Evolutionary conservation across 2,797 vertebrate genomes (phyloP).

Genomic region (Takifugu rubripes): DNA sequence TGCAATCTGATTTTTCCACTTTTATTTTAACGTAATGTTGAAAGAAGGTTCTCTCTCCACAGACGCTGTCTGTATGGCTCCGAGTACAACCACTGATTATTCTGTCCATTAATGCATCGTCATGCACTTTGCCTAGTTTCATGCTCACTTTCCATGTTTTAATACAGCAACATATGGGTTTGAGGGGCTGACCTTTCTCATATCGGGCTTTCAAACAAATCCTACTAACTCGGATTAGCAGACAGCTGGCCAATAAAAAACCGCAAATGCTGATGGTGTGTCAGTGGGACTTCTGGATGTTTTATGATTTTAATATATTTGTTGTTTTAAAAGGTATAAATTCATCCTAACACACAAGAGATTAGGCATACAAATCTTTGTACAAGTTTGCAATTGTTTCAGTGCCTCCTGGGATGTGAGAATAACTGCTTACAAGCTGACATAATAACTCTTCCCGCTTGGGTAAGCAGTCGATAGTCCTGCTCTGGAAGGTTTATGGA

Average conservation of each 20-base stretch:
- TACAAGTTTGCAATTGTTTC: conserved; percentile 28
- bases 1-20: too few relatives aligned
- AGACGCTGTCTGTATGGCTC: too few relatives aligned
- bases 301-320: neutral
- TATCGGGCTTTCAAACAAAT: conserved; percentile 4
- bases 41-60: too few relatives aligned
- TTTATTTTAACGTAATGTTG: too few relatives aligned
- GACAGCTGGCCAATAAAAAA: conserved; percentile 4
- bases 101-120: too few relatives aligned
- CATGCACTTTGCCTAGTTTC: neutral
- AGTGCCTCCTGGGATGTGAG: conserved; percentile 34
- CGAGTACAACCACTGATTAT: too few relatives aligned
- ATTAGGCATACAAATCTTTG: too few relatives aligned
- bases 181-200: conserved; percentile 12
- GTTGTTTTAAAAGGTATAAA: neutral
- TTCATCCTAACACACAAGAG: too few relatives aligned
- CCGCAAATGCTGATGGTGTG: neutral
- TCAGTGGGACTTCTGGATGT: too few relatives aligned
- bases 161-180: neutral
- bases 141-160: neutral
- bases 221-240: conserved; percentile 5
- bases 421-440: conserved; percentile 39
- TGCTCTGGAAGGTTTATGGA: conserved; percentile 68
- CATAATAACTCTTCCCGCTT: conserved; percentile 58
- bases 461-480: conserved; percentile 60